Percentiles rank a stretch among this genome's conserved stretches.
Conservation (phyloP, 2,113 vertebrate genomes). For the Cololabis saira region DNA sequence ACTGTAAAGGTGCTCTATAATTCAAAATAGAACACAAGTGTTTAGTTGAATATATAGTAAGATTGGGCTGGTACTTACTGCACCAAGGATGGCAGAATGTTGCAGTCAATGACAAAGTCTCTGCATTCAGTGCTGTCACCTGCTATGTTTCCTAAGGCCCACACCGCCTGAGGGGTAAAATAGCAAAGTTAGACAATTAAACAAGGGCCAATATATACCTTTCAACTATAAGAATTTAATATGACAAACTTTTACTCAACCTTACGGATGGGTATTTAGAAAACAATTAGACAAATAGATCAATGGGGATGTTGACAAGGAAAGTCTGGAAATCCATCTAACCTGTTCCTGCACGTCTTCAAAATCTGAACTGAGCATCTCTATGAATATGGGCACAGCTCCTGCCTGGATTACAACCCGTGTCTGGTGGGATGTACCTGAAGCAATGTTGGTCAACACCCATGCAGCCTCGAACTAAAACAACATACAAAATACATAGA, state of each 20-base stretch:
- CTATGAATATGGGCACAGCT: slow-evolving; percentile 97
- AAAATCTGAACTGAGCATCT: slow-evolving; percentile 95
- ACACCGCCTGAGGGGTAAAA: slow-evolving; percentile 87
- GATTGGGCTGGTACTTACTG: slow-evolving; percentile 86
- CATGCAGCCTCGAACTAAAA: slow-evolving; percentile 96
- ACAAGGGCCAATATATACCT: neutral
- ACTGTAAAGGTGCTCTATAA: neutral
- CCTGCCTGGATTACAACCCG: slow-evolving; percentile 97
- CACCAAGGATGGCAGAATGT: slow-evolving; percentile 93
- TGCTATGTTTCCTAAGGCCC: slow-evolving; percentile 98
- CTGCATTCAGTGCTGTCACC: slow-evolving; percentile 98
- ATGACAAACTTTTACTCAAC: neutral
- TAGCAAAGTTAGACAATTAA: slow-evolving; percentile 4
- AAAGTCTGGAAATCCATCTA: slow-evolving; percentile 24
- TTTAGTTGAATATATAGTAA: neutral
- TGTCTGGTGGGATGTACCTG: slow-evolving; percentile 96
- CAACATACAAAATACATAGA: slow-evolving; percentile 12
- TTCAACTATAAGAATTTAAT: neutral
- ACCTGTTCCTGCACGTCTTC: slow-evolving; percentile 99
- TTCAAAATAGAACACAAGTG: neutral
- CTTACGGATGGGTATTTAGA: no score
- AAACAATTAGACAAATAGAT: no score
- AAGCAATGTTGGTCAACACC: slow-evolving; percentile 98
- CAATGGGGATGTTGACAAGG: neutral
- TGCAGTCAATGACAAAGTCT: slow-evolving; percentile 97